Evolutionary conservation across 2,113 vertebrate genomes (phyloP).

Genomic region (Colinus virginianus): DNA sequence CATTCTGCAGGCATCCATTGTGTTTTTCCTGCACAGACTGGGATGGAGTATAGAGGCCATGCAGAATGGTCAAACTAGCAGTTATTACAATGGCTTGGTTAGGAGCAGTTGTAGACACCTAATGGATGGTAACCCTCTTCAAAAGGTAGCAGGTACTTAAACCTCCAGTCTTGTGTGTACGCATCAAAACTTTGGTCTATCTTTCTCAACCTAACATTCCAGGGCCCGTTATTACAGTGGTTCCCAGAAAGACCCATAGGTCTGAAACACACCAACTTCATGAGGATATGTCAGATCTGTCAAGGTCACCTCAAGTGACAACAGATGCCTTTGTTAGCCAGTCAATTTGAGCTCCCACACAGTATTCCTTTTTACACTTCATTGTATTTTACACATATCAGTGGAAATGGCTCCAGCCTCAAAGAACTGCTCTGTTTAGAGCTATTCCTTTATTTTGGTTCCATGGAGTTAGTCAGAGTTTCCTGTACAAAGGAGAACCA

Average conservation of each 20-base stretch:
- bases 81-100: not conserved
- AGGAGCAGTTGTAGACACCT: not conserved
- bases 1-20: fast-evolving
- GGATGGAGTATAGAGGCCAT: not conserved
- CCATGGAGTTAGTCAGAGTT: not conserved
- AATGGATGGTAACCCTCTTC: too few species aligned
- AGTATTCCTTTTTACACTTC: not conserved
- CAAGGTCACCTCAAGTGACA: not conserved
- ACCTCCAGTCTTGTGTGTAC: not conserved
- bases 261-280: not conserved
- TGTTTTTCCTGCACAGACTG: not conserved
- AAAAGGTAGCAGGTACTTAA: not conserved
- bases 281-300: not conserved
- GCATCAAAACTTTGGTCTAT: not conserved
- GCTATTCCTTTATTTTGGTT: fast-evolving
- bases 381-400: not conserved
- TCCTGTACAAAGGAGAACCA: not conserved
- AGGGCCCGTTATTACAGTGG: not conserved
- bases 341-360: not conserved
- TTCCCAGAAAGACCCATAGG: not conserved
- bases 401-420: not conserved
- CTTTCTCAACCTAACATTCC: not conserved
- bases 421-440: not conserved
- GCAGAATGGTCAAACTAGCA: not conserved
- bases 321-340: not conserved